phyloP scores from a whole-genome alignment of 1,140 invertebrate genomes.

The Pissodes strobi region DNA sequence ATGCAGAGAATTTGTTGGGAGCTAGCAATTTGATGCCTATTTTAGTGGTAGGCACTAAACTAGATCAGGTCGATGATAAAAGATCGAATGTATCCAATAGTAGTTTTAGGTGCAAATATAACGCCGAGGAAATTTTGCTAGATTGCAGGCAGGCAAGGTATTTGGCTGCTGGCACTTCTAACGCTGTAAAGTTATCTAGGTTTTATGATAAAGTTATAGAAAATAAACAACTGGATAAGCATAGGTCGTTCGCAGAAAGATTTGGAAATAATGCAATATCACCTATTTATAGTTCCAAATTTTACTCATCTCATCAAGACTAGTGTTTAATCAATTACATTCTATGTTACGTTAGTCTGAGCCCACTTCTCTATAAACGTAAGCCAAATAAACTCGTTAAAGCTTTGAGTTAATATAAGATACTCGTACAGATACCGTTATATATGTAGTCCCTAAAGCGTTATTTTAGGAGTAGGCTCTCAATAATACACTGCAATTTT shows the following conservation, averaged over 20 bases:
- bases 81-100: conserved; percentile 58
- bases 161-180: conserved; percentile 88
- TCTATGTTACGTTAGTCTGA: too few relatives aligned
- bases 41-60: conserved; percentile 90
- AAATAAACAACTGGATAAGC: conserved; percentile 40
- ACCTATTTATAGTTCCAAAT: conserved; percentile 48
- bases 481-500: too few relatives aligned
- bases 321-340: too few relatives aligned
- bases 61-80: conserved; percentile 79
- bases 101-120: conserved; percentile 82
- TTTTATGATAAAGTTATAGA: conserved; percentile 89
- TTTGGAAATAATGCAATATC: conserved; percentile 43
- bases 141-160: conserved; percentile 81
- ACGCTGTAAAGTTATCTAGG: conserved; percentile 86
- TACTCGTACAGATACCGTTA: too few relatives aligned
- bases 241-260: conserved; percentile 42
- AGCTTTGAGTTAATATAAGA: too few relatives aligned
- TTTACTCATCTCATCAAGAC: conserved; percentile 54
- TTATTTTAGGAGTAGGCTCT: too few relatives aligned
- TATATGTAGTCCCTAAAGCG: too few relatives aligned
- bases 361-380: too few relatives aligned
- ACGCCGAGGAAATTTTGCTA: conserved; percentile 90
- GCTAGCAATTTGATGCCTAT: conserved; percentile 81
- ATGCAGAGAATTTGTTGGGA: conserved; percentile 89
- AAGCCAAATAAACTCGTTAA: too few relatives aligned